Percentiles rank a stretch among this genome's conserved stretches.
Conservation (phyloP, 2,113 vertebrate genomes). For the Podiceps cristatus region DNA sequence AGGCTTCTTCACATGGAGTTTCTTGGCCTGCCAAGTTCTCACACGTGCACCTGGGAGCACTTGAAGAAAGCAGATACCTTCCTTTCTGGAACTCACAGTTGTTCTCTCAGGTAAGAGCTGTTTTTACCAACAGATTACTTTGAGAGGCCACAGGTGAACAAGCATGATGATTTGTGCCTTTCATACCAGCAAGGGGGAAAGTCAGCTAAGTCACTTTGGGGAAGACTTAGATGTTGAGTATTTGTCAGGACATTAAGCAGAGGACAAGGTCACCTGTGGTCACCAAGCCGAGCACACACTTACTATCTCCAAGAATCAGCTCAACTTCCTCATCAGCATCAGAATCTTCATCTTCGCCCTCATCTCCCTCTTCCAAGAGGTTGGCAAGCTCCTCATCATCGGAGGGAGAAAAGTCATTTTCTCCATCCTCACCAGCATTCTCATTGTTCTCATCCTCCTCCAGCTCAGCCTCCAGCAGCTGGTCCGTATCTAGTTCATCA, state of each 20-base stretch:
- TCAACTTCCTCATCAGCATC: slow-evolving; percentile 91
- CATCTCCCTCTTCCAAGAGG: slow-evolving; percentile 89
- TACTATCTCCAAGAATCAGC: slow-evolving; percentile 93
- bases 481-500: slow-evolving; percentile 90
- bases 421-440: slow-evolving; percentile 89
- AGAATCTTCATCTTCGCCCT: slow-evolving; percentile 89
- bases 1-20: not conserved
- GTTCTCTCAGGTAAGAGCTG: not conserved
- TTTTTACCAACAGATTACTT: not conserved
- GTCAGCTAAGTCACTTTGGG: not conserved
- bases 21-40: not conserved
- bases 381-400: slow-evolving; percentile 93
- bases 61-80: not conserved
- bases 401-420: slow-evolving; percentile 92
- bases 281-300: slow-evolving; percentile 68
- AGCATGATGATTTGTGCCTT: not conserved
- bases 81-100: not conserved
- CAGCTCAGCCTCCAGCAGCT: slow-evolving; percentile 88
- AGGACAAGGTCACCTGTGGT: not conserved
- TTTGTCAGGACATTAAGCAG: not conserved
- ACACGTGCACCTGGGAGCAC: not conserved
- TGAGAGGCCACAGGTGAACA: not conserved
- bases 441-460: slow-evolving; percentile 92
- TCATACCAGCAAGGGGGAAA: not conserved
- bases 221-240: not conserved